Percentiles rank a stretch among this genome's conserved stretches.
Evolutionary conservation across 2,797 vertebrate species (phyloP).

Genomic region (Alosa sapidissima): DNA sequence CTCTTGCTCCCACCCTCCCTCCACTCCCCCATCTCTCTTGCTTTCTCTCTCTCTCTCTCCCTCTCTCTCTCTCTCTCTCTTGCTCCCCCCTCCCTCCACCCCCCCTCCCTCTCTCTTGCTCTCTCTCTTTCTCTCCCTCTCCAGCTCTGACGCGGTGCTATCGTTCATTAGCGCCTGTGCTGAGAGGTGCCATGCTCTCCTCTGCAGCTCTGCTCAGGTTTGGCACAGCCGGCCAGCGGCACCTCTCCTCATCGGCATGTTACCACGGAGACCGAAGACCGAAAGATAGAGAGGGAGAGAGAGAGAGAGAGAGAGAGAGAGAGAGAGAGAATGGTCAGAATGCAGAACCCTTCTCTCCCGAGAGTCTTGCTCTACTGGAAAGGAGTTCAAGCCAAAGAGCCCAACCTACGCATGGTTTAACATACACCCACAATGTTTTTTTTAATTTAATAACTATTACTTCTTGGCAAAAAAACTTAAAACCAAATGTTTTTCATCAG

Average conservation of each 20-base stretch:
- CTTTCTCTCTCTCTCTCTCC: not conserved
- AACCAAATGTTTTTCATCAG: not conserved
- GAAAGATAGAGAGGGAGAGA: not conserved
- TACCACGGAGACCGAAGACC: conserved; percentile 4
- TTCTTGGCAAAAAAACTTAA: no score
- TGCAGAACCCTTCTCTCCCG: not conserved
- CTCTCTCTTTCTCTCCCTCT: not conserved
- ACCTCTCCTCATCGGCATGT: not conserved
- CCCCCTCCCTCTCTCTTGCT: not conserved
- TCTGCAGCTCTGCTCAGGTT: not conserved
- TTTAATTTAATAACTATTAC: not conserved
- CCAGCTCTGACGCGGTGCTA: not conserved
- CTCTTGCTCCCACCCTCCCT: not conserved
- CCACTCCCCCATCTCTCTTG: not conserved
- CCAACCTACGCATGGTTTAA: not conserved
- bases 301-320: not conserved
- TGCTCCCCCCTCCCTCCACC: not conserved
- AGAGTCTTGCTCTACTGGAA: not conserved
- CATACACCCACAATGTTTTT: not conserved
- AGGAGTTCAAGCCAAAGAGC: not conserved
- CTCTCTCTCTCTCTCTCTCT: not conserved
- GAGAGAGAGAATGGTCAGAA: not conserved
- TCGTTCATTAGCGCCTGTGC: conserved; percentile 52
- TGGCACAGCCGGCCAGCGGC: not conserved
- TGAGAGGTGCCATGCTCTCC: conserved; percentile 37